Percentiles rank a stretch among this genome's conserved stretches.
These are phyloP conservation scores for Thomomys bottae DNA, from an alignment of 2,113 vertebrate genomes.

Conservation along the genomic window DNA sequence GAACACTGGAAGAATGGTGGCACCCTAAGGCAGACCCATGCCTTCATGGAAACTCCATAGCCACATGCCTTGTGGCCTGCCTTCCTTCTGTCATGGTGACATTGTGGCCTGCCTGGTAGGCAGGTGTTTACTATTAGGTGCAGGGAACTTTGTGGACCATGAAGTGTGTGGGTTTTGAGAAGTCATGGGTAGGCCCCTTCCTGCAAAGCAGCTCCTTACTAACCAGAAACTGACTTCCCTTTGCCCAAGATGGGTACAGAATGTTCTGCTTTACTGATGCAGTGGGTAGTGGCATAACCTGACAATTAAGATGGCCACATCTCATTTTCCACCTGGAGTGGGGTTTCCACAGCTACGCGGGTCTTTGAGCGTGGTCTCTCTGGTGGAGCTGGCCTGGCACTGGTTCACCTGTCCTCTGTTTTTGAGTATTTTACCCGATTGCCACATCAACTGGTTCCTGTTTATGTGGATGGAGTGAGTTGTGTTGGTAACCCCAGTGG, in stretches of 20 bases:
- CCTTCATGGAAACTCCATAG: background rate
- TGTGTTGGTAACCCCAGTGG: background rate
- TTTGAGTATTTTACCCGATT: background rate
- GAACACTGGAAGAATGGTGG: rapidly evolving
- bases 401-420: rapidly evolving
- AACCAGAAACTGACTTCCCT: background rate
- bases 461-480: background rate
- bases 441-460: constrained; percentile 63
- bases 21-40: rapidly evolving
- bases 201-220: background rate
- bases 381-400: rapidly evolving
- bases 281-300: rapidly evolving
- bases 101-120: background rate
- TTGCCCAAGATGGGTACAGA: background rate
- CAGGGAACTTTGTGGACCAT: background rate
- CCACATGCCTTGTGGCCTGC: background rate
- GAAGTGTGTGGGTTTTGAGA: background rate
- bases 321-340: no score
- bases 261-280: background rate
- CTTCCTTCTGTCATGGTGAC: background rate
- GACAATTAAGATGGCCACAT: rapidly evolving
- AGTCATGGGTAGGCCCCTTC: background rate
- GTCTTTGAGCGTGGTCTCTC: rapidly evolving
- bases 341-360: rapidly evolving
- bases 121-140: background rate